Evolutionary conservation across 2,888 invertebrate species (phyloP).

Genomic region (Myopa tessellatipennis): DNA sequence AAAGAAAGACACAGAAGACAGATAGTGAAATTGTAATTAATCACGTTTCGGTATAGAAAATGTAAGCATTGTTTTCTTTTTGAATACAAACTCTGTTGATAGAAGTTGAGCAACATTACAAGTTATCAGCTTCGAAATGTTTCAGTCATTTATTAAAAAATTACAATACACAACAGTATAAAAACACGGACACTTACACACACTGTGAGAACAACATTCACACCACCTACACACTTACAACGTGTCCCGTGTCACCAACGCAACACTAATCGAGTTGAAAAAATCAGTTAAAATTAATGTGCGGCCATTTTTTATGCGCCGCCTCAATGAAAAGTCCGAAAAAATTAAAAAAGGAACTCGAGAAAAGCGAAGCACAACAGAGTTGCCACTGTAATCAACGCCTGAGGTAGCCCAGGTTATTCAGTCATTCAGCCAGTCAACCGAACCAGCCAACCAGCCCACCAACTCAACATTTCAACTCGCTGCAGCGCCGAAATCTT

Average conservation of each 20-base stretch:
- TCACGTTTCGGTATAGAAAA: too few species aligned
- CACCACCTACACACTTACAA: neutral
- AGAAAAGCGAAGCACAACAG: neutral
- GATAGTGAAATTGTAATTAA: too few species aligned
- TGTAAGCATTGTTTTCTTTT: neutral
- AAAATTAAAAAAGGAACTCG: neutral
- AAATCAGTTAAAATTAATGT: constrained; percentile 34
- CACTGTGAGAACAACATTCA: neutral
- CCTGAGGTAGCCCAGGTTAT: constrained; percentile 20
- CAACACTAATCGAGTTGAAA: constrained; percentile 32
- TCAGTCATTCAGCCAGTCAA: constrained; percentile 5
- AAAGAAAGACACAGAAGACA: too few species aligned
- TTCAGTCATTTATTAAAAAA: constrained; percentile 22
- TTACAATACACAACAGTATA: neutral
- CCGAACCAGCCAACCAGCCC: constrained; percentile 7
- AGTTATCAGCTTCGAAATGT: too few species aligned
- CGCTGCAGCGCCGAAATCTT: constrained; percentile 30
- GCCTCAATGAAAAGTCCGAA: neutral
- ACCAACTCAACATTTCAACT: constrained; percentile 1
- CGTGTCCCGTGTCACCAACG: neutral
- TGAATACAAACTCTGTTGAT: too few species aligned
- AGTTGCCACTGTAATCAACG: constrained; percentile 36
- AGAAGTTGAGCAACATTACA: too few species aligned
- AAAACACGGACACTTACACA: neutral
- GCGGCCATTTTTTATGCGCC: constrained; percentile 28